Evolutionary conservation across 2,888 invertebrate genomes (phyloP), one percentile per base, ranked within the genome.

Genomic region (Spilarctia lutea): DNA sequence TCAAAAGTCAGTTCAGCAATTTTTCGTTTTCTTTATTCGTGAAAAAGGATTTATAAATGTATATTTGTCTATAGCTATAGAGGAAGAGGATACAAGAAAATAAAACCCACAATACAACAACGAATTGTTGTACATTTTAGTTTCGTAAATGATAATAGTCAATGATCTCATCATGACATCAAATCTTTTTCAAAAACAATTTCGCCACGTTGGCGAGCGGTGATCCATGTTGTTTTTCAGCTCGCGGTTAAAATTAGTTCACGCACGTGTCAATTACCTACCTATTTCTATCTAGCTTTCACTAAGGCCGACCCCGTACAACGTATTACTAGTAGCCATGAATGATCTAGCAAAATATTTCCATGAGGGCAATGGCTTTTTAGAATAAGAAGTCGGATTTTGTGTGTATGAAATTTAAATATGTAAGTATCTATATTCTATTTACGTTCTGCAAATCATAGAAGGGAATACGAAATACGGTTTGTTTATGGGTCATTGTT

Each of bases 161-260:
- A 70, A 60, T 70, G 70, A 70, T 60, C 60, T 42, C 70, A 63
- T 63, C 63, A 39, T 63, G 88, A 79, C 79, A 80, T 77, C 68
- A 60, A 71, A 76, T 52, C 33, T 35, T n/a, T 67, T 73, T 67
- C 35, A 56, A 76, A 76, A 76, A 76, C 73, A 75, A 71, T 39
- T 11, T 71, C 56, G 60, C 71, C 16, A 65, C 67, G 30, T 56
- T 73, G 68, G 39, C 72, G 73, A 65, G 20, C 74, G 27, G 20
- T 42, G 68, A 33, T 48, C 45, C 79, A 80, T 81, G 81, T 84
- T 83, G 39, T 48, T 66, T 71, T 66, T 75, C 75, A 70, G 79
- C 80, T 71, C 69, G 11, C 24, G 33, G 75, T 72, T 84, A 84
- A 75, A 63, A 74, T 73, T 78, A 77, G 75, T 33, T 60, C 66